Evolutionary conservation across 2,113 vertebrate genomes (phyloP).

Genomic region (Ciconia stormi): DNA sequence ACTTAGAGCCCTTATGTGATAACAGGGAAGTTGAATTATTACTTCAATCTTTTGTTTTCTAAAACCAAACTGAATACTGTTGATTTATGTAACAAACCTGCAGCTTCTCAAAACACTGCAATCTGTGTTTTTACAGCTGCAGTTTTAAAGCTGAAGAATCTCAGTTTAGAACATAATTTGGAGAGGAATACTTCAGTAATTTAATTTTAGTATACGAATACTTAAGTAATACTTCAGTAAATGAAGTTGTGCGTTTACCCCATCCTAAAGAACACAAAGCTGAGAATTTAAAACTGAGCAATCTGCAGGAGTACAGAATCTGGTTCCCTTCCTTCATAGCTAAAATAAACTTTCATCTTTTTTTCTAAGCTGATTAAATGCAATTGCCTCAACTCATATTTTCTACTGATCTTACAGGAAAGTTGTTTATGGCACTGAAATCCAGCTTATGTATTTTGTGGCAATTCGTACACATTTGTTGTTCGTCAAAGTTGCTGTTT

Average conservation of each 20-base stretch:
- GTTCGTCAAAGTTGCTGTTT: neutral
- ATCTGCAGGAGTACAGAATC: neutral
- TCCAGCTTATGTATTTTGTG: neutral
- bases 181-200: neutral
- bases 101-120: neutral
- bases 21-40: neutral
- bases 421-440: neutral
- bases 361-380: neutral
- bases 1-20: neutral
- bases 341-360: neutral
- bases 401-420: neutral
- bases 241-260: neutral
- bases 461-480: neutral
- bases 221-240: neutral
- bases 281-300: neutral
- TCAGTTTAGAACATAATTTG: neutral
- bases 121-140: neutral
- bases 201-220: neutral
- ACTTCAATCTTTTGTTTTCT: neutral
- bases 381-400: neutral
- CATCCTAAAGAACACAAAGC: neutral
- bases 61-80: neutral
- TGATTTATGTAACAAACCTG: neutral
- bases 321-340: neutral
- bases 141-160: neutral